These are phyloP conservation scores for Poliocrania exsul DNA, from an alignment of 2,797 vertebrate species.

Conservation along the genomic window DNA sequence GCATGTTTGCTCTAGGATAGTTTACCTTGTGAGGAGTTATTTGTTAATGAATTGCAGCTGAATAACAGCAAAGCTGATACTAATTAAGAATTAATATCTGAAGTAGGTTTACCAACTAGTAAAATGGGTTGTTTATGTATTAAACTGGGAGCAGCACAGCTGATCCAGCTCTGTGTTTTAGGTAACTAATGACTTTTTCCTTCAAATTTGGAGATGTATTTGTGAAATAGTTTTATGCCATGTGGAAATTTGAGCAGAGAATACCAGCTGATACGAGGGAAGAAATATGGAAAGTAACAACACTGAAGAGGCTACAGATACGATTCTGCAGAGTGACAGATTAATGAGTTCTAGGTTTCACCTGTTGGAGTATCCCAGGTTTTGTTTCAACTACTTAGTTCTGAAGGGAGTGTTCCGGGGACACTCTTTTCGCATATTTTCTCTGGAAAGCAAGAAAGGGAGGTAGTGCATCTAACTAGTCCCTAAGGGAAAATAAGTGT, in stretches of 20 bases:
- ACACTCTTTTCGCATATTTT: background rate
- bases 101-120: background rate
- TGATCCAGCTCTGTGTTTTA: background rate
- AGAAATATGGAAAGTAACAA: background rate
- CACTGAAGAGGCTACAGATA: background rate
- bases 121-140: background rate
- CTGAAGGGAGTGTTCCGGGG: accelerated
- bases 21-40: background rate
- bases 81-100: background rate
- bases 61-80: background rate
- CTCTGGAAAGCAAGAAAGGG: background rate
- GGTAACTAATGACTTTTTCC: background rate
- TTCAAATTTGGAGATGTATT: background rate
- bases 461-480: background rate
- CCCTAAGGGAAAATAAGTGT: background rate
- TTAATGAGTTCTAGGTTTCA: background rate
- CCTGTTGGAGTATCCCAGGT: background rate
- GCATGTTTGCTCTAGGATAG: background rate
- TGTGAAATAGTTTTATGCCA: background rate
- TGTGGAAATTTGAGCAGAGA: background rate
- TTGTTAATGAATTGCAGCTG: background rate
- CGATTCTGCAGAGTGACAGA: background rate
- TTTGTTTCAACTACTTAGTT: background rate
- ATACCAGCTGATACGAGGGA: background rate
- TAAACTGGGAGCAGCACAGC: background rate